These are phyloP conservation scores for Tiliacea citrago DNA, from an alignment of 2,888 invertebrate species.

Conservation along the genomic window DNA sequence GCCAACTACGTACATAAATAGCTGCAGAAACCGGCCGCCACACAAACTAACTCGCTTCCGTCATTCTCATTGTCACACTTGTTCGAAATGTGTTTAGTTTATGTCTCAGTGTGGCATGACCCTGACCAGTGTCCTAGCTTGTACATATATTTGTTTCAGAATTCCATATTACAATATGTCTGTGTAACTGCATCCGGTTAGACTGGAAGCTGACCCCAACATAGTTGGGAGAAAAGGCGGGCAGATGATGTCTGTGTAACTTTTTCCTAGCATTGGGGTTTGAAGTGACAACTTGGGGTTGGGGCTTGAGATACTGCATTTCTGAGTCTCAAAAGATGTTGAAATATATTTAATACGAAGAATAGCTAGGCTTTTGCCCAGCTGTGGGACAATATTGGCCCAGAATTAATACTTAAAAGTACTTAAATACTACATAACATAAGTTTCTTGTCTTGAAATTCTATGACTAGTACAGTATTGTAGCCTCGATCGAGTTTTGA, in stretches of 20 bases:
- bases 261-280: neutral
- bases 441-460: neutral
- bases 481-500: neutral
- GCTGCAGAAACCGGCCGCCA: constrained; percentile 46
- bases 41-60: constrained; percentile 58
- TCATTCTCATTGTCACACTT: constrained; percentile 48
- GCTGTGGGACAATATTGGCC: neutral
- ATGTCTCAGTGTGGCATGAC: constrained; percentile 61
- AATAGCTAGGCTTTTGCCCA: neutral
- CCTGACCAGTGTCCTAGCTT: constrained; percentile 36
- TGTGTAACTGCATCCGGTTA: neutral
- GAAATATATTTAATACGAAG: neutral
- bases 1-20: neutral
- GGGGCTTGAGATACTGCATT: neutral
- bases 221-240: neutral
- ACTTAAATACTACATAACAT: neutral
- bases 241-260: neutral
- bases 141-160: constrained; percentile 23
- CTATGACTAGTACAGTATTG: neutral
- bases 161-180: neutral
- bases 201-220: neutral
- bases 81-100: constrained; percentile 59
- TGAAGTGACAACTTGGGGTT: too few species aligned
- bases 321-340: neutral
- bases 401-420: neutral